Base-by-base conservation (phyloP, 2,113 vertebrate species). In the Emydocephalus ijimae region DNA sequence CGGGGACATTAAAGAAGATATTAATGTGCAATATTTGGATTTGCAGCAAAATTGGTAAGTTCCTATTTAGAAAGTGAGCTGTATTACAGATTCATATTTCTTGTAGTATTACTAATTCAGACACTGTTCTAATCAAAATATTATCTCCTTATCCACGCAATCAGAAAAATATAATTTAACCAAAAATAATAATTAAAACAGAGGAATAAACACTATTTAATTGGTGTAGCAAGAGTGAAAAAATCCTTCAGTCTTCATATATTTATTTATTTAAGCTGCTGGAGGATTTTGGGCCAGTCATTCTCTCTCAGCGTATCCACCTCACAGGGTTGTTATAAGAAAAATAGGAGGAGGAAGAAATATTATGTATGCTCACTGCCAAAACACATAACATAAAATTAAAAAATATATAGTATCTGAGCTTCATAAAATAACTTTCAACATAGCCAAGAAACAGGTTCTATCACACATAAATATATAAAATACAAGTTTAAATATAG, bases 21-120 rank as follows among this genome's bases (percentile, higher is more conserved):
- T 98, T n/a, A 98, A 98, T 34, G 95, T 99, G 93, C 95, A 95
- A 0, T 99, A 99, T 81, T 97, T 99, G 97, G 99, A 99, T 95
- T 96, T 99, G 97, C 98, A 99, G 93, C 97, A 98, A 57, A 98
- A 98, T 97, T 97, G 98, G 99, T 99, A 96, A 99, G 99, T 55
- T n/a, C 94, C 94, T 1, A 12, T 91, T 64, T 92, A 81, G 0
- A 29, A 50, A 88, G 52, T 81, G 5, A 29, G 43, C 18, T 54
- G 15, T 6, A 9, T 29, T 92, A 45, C 93, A 54, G 0, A 1
- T 90, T 92, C 81, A 11, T 26, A 5, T 43, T 81, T 43, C 34
- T 81, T 43, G 74, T 43, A 43, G 18, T 21, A 81, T 81, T 81
- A 81, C 18, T 81, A 81, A 81, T 81, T 81, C 34, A 43, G 15